These are phyloP conservation scores for Pectinophora gossypiella DNA, from an alignment of 1,140 invertebrate genomes.

Conservation along the genomic window DNA sequence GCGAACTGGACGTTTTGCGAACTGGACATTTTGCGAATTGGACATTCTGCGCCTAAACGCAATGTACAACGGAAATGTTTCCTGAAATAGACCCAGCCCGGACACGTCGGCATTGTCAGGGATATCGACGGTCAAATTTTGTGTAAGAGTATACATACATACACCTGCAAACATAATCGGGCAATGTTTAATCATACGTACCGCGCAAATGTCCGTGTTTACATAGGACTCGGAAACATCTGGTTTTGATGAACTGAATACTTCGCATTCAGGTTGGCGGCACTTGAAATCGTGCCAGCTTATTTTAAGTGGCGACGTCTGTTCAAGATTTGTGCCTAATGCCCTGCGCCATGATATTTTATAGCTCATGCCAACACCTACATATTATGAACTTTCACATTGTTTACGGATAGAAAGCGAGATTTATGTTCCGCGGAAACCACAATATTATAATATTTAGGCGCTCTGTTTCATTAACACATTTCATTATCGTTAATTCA, in stretches of 20 bases:
- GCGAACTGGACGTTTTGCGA: no score
- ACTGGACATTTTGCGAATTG: no score
- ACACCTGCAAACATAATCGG: conserved; percentile 33
- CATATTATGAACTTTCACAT: conserved; percentile 6
- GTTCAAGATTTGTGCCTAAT: conserved; percentile 61
- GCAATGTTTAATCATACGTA: conserved; percentile 28
- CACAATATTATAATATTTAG: no score
- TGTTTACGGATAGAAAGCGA: neutral
- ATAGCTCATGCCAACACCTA: conserved; percentile 43
- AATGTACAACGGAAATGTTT: no score
- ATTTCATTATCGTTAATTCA: neutral
- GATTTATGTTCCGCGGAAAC: neutral
- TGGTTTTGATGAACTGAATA: conserved; percentile 70
- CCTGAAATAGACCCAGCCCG: no score
- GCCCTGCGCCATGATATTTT: conserved; percentile 37
- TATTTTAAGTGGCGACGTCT: conserved; percentile 71
- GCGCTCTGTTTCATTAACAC: no score
- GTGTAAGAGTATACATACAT: conserved; percentile 17
- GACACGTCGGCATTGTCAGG: no score
- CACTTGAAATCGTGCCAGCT: conserved; percentile 71
- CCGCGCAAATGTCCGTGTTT: conserved; percentile 39
- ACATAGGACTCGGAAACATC: conserved; percentile 57
- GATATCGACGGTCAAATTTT: neutral
- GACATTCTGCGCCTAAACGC: no score
- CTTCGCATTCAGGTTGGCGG: conserved; percentile 62